Base-by-base conservation (phyloP, 2,888 invertebrate species). In the Bugulina stolonifera region DNA sequence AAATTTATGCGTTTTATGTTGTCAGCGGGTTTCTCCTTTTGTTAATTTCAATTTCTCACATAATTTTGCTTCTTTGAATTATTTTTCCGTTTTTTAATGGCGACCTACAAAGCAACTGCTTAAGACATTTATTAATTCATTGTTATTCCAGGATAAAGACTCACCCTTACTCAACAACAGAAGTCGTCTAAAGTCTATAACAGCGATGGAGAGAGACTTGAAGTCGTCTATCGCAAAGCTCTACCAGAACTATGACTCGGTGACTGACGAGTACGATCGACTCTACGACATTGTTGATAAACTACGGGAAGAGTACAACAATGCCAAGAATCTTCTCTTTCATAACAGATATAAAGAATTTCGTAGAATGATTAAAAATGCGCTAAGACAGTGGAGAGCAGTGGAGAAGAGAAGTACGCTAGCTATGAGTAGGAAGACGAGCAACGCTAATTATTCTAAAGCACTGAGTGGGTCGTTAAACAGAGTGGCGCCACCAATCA, bases 301-400 rank as follows among this genome's bases (percentile, higher is more conserved):
- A n/a, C 70, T 70, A 18, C n/a, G 70, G 10, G 70, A 70, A 43
- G 70, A 70, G n/a, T 70, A 70, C 70, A 70, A 70, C 70, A 70
- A 70, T 25, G 2, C 52, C 14, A 70, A 70, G 25, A 22, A 70
- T 32, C 29, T 70, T 5, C 54, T 70, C 70, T 54, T 70, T 25
- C 43, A 70, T 29, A 43, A 54, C 25, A 35, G 70, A 3, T 70
- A 70, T 25, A 70, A 70, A 43, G 70, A 70, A 52, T 70, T 70
- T 23, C n/a, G 54, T 2, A 70, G 70, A 23, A 14, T 70, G n/a
- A 70, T 70, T 52, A 70, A 70, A 25, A 70, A 70, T 23, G 70
- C 70, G 3, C 52, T 70, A 2, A 22, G 70, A 43, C 43, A 70
- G 54, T 70, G 70, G 70, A 43, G 52, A 32, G 10, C 70, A 2